Evolutionary conservation across 2,888 invertebrate genomes (phyloP).

Genomic region (Lasioglossum lativentre): DNA sequence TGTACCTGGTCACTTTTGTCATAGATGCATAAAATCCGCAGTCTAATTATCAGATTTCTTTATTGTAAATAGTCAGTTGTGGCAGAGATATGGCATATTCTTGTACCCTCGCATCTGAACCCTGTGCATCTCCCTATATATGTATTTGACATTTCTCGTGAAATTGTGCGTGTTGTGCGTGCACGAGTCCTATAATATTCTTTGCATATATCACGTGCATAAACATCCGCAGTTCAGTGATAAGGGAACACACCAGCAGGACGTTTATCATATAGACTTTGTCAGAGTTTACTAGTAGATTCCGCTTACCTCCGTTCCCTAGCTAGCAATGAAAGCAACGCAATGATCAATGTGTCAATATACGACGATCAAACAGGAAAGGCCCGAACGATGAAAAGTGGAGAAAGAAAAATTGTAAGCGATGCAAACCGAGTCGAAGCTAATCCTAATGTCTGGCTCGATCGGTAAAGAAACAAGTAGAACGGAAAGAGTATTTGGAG

Average conservation of each 20-base stretch:
- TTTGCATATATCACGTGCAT: constrained; percentile 17
- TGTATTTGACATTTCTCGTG: not conserved
- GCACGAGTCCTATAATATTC: not conserved
- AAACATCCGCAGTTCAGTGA: constrained; percentile 41
- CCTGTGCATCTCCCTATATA: not conserved
- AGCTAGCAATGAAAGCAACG: constrained; percentile 83
- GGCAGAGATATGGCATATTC: not conserved
- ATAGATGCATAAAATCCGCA: too few relatives aligned
- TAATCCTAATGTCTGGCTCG: constrained; percentile 1
- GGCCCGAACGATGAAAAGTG: constrained; percentile 56
- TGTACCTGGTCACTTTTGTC: too few relatives aligned
- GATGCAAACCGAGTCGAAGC: constrained; percentile 24
- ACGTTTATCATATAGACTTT: constrained; percentile 69
- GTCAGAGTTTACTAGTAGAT: constrained; percentile 68
- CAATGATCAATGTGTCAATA: constrained; percentile 80
- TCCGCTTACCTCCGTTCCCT: constrained; percentile 83
- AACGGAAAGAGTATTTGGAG: not conserved
- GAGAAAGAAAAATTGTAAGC: constrained; percentile 13
- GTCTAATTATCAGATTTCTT: not conserved
- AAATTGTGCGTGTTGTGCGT: not conserved
- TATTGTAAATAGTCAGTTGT: not conserved
- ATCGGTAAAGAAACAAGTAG: not conserved
- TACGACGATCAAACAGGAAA: constrained; percentile 61
- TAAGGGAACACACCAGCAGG: constrained; percentile 74
- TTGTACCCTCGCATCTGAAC: not conserved